These are phyloP conservation scores for Belonocnema kinseyi DNA, from an alignment of 1,140 invertebrate genomes.

Conservation along the genomic window DNA sequence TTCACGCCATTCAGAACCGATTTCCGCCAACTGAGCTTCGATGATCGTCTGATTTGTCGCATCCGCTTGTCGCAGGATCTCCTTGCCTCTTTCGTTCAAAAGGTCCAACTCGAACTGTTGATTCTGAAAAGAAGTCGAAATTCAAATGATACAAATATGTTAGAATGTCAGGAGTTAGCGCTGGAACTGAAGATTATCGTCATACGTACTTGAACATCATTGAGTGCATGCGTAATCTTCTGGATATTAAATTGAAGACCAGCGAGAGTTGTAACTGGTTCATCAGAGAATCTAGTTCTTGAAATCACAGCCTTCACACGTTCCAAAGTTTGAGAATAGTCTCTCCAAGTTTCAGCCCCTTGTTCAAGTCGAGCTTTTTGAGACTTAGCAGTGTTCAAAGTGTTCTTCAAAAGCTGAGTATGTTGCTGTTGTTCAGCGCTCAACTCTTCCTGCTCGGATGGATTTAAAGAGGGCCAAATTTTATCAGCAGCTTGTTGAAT, in stretches of 20 bases:
- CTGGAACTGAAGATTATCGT: neutral
- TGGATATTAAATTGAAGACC: constrained; percentile 87
- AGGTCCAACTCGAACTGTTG: constrained; percentile 80
- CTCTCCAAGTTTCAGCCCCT: constrained; percentile 86
- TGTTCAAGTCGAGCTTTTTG: constrained; percentile 85
- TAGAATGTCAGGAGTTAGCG: too few relatives aligned
- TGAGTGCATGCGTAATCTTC: constrained; percentile 85
- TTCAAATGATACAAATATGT: constrained; percentile 10
- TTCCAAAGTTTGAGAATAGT: constrained; percentile 85
- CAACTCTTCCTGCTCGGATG: constrained; percentile 87
- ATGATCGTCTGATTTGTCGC: constrained; percentile 79
- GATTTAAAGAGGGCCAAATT: constrained; percentile 89
- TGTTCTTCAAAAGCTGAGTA: constrained; percentile 87
- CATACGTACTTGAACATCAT: constrained; percentile 84
- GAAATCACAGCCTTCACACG: constrained; percentile 85
- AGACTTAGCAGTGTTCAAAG: constrained; percentile 86
- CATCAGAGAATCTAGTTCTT: constrained; percentile 84
- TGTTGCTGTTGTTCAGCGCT: constrained; percentile 86
- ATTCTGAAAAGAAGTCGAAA: constrained; percentile 70
- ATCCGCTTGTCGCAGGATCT: constrained; percentile 81
- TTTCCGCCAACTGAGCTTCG: constrained; percentile 78
- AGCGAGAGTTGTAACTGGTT: constrained; percentile 85
- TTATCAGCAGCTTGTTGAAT: constrained; percentile 90
- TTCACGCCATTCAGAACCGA: constrained; percentile 85
- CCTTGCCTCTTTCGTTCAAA: constrained; percentile 80